Evolutionary conservation across 2,113 vertebrate species (phyloP).

Genomic region (Aspiorhynchus laticeps): DNA sequence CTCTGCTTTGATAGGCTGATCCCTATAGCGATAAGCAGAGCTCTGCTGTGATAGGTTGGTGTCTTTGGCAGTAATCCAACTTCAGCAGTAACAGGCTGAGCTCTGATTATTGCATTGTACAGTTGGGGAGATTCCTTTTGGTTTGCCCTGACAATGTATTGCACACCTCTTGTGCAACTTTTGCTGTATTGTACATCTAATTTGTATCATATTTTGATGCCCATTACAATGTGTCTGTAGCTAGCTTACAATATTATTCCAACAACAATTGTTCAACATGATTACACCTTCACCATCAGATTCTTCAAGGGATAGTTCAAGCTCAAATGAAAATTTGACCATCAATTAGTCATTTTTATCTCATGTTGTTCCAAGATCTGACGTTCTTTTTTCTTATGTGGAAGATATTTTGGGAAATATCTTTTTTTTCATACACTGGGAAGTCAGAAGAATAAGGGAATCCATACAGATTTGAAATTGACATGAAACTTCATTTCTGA

Average conservation of each 20-base stretch:
- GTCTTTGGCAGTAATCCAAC: not conserved
- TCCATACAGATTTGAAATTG: too few relatives aligned
- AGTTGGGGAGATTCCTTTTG: slow-evolving; percentile 27
- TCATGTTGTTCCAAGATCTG: not conserved
- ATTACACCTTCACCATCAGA: not conserved
- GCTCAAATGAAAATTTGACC: not conserved
- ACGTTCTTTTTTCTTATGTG: not conserved
- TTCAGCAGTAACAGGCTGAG: not conserved
- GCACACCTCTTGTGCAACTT: slow-evolving; percentile 41
- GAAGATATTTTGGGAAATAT: not conserved
- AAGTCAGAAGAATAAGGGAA: not conserved
- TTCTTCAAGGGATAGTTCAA: not conserved
- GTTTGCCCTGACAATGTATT: slow-evolving; percentile 1
- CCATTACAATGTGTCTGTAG: not conserved
- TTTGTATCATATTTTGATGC: not conserved
- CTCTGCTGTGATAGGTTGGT: too few relatives aligned
- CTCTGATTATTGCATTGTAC: not conserved
- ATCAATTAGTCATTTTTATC: not conserved
- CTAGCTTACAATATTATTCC: not conserved
- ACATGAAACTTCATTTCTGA: not conserved
- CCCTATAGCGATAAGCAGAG: too few relatives aligned
- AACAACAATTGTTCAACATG: not conserved
- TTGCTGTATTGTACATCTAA: not conserved
- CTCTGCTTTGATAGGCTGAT: too few relatives aligned
- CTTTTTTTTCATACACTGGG: not conserved